Evolutionary conservation across 2,888 invertebrate genomes (phyloP).

Genomic region (Plusia festucae): DNA sequence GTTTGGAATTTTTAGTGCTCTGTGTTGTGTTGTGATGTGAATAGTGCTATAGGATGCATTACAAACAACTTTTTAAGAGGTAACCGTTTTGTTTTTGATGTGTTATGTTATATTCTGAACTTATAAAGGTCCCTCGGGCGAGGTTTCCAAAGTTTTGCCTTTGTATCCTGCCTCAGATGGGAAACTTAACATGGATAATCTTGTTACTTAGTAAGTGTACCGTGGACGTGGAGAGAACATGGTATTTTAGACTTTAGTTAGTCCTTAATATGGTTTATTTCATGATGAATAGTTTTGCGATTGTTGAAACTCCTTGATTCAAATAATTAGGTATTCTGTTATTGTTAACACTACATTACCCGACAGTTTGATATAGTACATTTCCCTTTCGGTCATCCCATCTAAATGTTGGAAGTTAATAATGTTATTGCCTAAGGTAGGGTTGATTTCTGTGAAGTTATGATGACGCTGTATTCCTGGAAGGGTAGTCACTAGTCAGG

Average conservation of each 20-base stretch:
- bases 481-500: too few species aligned
- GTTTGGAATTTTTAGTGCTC: conserved; percentile 62
- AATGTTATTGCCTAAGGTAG: not conserved
- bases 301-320: not conserved
- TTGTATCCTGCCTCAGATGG: conserved; percentile 30
- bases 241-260: conserved; percentile 10
- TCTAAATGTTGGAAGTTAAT: too few species aligned
- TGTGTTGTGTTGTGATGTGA: conserved; percentile 71
- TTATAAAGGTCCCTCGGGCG: conserved; percentile 31
- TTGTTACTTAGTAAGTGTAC: conserved; percentile 20
- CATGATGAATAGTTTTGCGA: not conserved
- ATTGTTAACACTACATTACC: conserved; percentile 2
- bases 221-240: conserved; percentile 20
- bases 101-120: conserved; percentile 15
- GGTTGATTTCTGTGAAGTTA: conserved; percentile 4
- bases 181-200: conserved; percentile 28
- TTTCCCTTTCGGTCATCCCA: not conserved
- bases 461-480: conserved; percentile 1
- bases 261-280: not conserved
- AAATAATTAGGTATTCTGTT: not conserved
- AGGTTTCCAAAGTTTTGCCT: conserved; percentile 38
- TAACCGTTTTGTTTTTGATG: conserved; percentile 58
- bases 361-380: conserved; percentile 1
- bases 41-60: conserved; percentile 79
- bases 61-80: conserved; percentile 86